Evolutionary conservation across 1,140 invertebrate genomes (phyloP), one percentile per base, ranked within the genome.

Genomic region (Drusus annulatus): DNA sequence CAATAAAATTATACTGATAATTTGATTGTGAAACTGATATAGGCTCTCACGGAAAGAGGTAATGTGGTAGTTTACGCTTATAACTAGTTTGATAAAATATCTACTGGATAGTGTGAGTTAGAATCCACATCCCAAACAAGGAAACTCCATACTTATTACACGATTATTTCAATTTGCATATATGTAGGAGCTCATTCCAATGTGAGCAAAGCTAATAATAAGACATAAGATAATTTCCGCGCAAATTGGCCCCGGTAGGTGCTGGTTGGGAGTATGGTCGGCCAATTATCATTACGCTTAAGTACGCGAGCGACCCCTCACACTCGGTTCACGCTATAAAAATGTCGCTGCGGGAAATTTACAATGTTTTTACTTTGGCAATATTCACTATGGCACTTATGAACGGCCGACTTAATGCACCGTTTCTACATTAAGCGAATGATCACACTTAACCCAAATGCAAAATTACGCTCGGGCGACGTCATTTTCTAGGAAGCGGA

Each of bases 371-470:
- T 65, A 65, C 28, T 28, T 28, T 28, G 62, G 15, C 36, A 31
- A 28, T 65, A 28, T 65, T 31, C 62, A 65, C 21, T 28, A 28
- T 50, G 68, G 45, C 50, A 28, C 28, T 78, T 78, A 58, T 79
- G 74, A 79, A 73, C 62, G 56, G 54, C 54, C 28, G 36, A 69
- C 36, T 74, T 79, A 71, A 79, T 62, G 78, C 56, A 63, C 50
- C 17, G 74, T 54, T 76, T 76, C 31, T 28, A 17, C 78, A 79
- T 79, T 80, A 60, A 50, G 50, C 60, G 13, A 63, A 74, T 71
- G 52, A 50, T 16, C 28, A 52, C 60, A 80, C 58, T 76, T 75
- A 76, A 80, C 71, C 73, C 52, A 80, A 76, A 68, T 76, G 79
- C 79, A 36, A 76, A 80, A 68, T 75, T 19, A 76, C 36, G 21